phyloP scores from a whole-genome alignment of 2,113 vertebrate genomes.

The Piliocolobus tephrosceles region DNA sequence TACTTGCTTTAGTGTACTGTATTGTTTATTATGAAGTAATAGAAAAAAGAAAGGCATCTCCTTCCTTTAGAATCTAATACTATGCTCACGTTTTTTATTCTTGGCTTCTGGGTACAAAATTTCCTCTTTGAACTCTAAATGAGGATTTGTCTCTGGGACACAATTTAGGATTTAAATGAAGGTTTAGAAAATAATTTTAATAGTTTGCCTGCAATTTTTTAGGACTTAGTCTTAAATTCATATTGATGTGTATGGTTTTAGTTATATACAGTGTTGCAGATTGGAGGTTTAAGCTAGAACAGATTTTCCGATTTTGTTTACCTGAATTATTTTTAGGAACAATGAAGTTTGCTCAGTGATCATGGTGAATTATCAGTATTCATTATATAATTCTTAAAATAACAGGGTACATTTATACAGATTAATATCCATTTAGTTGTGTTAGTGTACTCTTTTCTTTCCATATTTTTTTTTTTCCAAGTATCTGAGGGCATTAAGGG shows the following conservation, averaged over 20 bases:
- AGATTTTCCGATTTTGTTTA: constrained; percentile 43
- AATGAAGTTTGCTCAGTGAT: neutral
- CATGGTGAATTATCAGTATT: constrained; percentile 22
- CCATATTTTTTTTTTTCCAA: neutral
- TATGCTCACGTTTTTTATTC: constrained; percentile 17
- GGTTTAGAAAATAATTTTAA: constrained; percentile 28
- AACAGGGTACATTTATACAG: neutral
- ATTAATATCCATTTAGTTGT: neutral
- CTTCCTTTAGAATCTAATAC: constrained; percentile 49
- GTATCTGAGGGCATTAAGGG: neutral
- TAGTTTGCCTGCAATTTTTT: constrained; percentile 1
- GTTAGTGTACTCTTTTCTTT: constrained; percentile 28
- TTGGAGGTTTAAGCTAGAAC: constrained; percentile 27
- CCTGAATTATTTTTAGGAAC: constrained; percentile 38
- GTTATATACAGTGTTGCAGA: neutral
- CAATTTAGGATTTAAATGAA: constrained; percentile 55
- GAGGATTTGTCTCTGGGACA: neutral
- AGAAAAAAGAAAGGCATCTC: neutral
- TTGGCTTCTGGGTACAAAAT: constrained; percentile 12
- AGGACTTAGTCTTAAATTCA: neutral
- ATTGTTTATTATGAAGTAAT: constrained; percentile 12
- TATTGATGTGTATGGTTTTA: neutral
- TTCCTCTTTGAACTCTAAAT: constrained; percentile 40
- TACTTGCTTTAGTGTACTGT: neutral
- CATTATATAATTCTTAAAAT: constrained; percentile 8